Evolutionary conservation across 30 jellyfish, hydroid and myxozoan species (phyloP).

Genomic region (Hydractinia symbiolongicarpus): DNA sequence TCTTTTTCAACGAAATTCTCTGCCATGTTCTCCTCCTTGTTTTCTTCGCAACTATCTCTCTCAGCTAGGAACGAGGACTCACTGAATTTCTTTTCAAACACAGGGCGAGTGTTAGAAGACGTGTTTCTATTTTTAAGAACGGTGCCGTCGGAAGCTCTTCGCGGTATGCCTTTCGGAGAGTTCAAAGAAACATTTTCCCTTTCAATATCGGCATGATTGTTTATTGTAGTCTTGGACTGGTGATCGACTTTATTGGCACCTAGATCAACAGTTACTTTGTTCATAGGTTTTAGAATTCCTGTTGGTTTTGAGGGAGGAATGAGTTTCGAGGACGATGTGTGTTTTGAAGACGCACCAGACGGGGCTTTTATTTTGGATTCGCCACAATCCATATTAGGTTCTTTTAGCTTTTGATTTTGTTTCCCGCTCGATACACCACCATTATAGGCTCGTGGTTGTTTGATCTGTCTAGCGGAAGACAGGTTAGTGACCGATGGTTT

Average conservation of each 20-base stretch:
- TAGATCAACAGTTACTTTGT: background rate
- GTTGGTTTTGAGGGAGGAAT: no score
- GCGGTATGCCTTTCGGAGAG: background rate
- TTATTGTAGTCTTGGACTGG: background rate
- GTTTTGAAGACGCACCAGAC: no score
- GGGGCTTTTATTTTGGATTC: no score
- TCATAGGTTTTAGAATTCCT: background rate
- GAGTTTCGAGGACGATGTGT: no score
- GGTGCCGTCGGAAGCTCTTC: background rate
- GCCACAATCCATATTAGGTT: no score
- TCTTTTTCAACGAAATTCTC: background rate
- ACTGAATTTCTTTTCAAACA: background rate
- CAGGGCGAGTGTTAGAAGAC: background rate
- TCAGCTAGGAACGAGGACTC: background rate
- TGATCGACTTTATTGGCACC: background rate
- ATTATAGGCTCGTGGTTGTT: no score
- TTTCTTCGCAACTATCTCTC: background rate
- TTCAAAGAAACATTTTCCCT: background rate
- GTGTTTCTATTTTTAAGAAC: background rate
- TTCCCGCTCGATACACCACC: no score
- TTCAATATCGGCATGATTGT: background rate
- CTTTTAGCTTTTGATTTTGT: no score
- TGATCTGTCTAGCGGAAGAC: no score
- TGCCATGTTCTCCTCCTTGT: background rate
- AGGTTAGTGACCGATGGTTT: background rate